Percentiles rank a stretch among this genome's conserved stretches.
These are phyloP conservation scores for Cladopsammia gracilis DNA, from an alignment of 64 coral and sea anemone species.

Conservation along the genomic window DNA sequence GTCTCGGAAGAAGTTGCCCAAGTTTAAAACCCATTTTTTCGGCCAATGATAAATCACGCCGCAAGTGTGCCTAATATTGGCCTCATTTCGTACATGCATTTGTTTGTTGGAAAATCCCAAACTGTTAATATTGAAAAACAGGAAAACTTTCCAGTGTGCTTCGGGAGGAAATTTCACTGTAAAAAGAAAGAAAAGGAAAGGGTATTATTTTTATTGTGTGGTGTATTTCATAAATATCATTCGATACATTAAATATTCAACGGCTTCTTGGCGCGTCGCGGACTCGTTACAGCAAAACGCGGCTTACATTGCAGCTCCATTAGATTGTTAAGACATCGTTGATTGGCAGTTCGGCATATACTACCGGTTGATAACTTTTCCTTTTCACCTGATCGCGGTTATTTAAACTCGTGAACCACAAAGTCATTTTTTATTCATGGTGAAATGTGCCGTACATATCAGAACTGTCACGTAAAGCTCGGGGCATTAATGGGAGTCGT, in stretches of 20 bases:
- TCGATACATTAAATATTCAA: background rate
- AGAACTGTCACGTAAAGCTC: background rate
- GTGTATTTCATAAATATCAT: background rate
- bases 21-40: background rate
- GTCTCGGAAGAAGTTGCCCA: background rate
- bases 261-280: background rate
- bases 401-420: conserved; percentile 9
- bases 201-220: background rate
- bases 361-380: background rate
- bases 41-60: background rate
- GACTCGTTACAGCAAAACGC: background rate
- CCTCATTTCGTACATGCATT: background rate
- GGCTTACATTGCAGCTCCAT: background rate
- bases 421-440: background rate
- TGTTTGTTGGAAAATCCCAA: background rate
- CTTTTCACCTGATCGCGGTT: background rate
- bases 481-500: too few relatives aligned
- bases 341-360: background rate
- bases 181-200: too few relatives aligned
- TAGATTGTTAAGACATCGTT: background rate
- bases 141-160: background rate
- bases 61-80: background rate
- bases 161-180: too few relatives aligned
- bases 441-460: background rate
- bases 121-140: background rate